These are phyloP conservation scores for Gavialis gangeticus DNA, from an alignment of 2,113 vertebrate genomes.

Conservation along the genomic window DNA sequence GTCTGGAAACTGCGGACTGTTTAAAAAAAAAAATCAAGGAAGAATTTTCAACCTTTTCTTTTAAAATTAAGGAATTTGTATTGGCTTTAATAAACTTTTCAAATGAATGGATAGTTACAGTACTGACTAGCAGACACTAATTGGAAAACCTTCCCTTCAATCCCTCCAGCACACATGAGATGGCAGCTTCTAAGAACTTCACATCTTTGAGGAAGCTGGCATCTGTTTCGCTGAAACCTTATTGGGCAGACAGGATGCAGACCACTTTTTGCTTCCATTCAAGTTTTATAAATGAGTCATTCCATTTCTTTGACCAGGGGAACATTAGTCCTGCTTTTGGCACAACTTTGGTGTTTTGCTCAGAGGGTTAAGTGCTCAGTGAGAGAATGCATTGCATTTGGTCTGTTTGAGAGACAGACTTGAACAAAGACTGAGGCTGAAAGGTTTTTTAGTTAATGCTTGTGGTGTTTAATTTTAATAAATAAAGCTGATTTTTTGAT, in stretches of 20 bases:
- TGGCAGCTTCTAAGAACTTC: slow-evolving; percentile 46
- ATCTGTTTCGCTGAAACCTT: neutral
- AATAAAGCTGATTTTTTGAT: neutral
- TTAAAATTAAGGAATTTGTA: neutral
- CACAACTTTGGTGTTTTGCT: neutral
- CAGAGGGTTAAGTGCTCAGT: neutral
- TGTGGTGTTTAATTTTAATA: slow-evolving; percentile 1
- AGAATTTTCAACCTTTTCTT: slow-evolving; percentile 28
- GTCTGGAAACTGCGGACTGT: slow-evolving; percentile 41
- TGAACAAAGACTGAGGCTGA: neutral
- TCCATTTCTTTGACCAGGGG: neutral
- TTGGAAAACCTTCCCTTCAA: neutral
- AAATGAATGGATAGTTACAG: neutral
- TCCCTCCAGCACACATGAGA: accelerated
- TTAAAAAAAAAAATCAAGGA: slow-evolving; percentile 41
- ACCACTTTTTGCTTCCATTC: slow-evolving; percentile 4
- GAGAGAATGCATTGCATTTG: neutral
- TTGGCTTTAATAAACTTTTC: slow-evolving; percentile 37
- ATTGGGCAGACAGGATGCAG: slow-evolving; percentile 34
- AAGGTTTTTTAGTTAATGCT: neutral
- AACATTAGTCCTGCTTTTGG: neutral
- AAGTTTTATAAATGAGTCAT: slow-evolving; percentile 31
- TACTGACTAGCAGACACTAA: slow-evolving; percentile 10
- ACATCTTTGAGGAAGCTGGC: slow-evolving; percentile 1
- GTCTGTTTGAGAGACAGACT: slow-evolving; percentile 4